phyloP scores from a whole-genome alignment of 2,113 vertebrate genomes.

The Recurvirostra avosetta region DNA sequence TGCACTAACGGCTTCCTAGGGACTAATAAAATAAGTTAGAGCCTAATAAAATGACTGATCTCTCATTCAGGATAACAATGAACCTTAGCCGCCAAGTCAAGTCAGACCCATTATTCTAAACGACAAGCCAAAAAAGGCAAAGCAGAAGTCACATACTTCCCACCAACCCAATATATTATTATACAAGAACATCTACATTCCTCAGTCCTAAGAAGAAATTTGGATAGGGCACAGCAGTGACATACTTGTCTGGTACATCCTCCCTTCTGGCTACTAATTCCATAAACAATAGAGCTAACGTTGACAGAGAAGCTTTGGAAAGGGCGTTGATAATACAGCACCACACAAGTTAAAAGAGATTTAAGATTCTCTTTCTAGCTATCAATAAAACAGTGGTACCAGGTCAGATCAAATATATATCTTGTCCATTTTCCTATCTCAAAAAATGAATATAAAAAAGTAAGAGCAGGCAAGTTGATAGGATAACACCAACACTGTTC shows the following conservation, averaged over 20 bases:
- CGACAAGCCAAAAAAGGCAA: neutral
- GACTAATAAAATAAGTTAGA: slow-evolving; percentile 59
- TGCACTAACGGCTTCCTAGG: slow-evolving; percentile 27
- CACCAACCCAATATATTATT: neutral
- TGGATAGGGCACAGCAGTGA: neutral
- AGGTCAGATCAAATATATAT: neutral
- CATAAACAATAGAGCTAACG: neutral
- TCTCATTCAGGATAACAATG: slow-evolving; percentile 31
- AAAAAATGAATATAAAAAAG: neutral
- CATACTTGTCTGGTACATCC: neutral
- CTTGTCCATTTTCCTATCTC: neutral
- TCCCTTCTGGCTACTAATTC: neutral
- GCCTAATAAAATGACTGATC: slow-evolving; percentile 51
- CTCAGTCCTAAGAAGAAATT: neutral
- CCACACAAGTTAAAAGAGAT: neutral
- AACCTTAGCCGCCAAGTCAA: slow-evolving; percentile 19
- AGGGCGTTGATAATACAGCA: neutral
- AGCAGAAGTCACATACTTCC: neutral
- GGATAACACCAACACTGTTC: neutral
- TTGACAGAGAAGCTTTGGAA: neutral
- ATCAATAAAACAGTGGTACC: neutral
- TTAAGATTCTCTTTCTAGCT: neutral
- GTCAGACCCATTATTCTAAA: slow-evolving; percentile 35
- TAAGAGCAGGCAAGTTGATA: neutral
- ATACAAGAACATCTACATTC: neutral